Evolutionary conservation across 2,797 vertebrate genomes (phyloP), one percentile per base, ranked within the genome.

Genomic region (Ceyx erithaca): DNA sequence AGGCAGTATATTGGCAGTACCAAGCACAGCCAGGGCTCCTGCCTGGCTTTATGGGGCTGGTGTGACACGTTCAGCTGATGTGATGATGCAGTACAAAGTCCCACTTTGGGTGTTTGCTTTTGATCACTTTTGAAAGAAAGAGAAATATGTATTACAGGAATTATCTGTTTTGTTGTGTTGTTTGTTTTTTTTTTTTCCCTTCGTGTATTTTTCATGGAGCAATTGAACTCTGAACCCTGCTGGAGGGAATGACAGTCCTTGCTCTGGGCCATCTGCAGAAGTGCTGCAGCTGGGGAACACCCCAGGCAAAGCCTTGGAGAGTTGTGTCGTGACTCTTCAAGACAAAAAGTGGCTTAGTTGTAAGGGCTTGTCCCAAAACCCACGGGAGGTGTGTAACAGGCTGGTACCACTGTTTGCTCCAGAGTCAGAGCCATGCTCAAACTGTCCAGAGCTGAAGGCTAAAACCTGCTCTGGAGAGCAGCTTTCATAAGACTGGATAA

Each of bases 251-350:
- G 67, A n/a, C 14, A 9, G 25, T 48, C 45, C 26, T 49, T 70
- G 33, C 40, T 75, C 40, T 41, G 45, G 46, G 33, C n/a, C 13
- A 3, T n/a, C 58, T 31, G 51, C 26, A 22, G 43, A 69, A 70
- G 63, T 40, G 45, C 69, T 3, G 10, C 45, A 30, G 51, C 16
- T 22, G 14, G 46, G 52, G 31, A 20, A 57, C 11, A 33, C 14
- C 1, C 4, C 14, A n/a, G 48, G 23, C 26, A 40, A 75, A 51
- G 49, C 81, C n/a, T 63, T 57, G 18, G 55, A 57, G 45, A 43
- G 52, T 17, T 1, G 0, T 17, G n/a, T 21, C 1, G 3, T 64
- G 51, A 43, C 58, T 70, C 54, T 54, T 45, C 13, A 9, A 23
- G 46, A 22, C 28, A 37, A 48, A 37, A 75, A 40, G 58, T 37